A percentile compares a stretch with the other conserved stretches of the same genome.
Conservation (phyloP, 2,797 vertebrate genomes). For the Girardinus metallicus region DNA sequence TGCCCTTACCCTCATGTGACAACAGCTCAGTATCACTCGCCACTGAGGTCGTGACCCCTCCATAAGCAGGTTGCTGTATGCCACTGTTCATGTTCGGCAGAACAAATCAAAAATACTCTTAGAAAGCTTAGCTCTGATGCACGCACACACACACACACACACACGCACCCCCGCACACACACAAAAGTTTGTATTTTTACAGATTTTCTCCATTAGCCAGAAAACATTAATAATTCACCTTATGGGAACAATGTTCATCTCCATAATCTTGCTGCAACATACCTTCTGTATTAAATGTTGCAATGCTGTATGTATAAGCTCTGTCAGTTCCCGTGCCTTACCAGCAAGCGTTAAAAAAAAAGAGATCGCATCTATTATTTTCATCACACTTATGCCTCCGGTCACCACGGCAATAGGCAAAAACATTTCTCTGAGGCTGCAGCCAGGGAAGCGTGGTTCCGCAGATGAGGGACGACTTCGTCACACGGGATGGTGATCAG, state of each 20-base stretch:
- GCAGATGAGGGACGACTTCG: constrained; percentile 42
- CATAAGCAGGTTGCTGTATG: constrained; percentile 23
- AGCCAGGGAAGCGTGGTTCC: constrained; percentile 28
- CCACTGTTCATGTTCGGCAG: constrained; percentile 23
- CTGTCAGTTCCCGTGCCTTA: constrained; percentile 67
- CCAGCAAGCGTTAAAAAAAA: constrained; percentile 53
- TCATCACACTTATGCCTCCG: constrained; percentile 45
- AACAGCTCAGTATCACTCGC: constrained; percentile 49
- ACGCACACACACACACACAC: background rate
- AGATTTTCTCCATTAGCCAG: background rate
- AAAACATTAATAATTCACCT: background rate
- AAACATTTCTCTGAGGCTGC: constrained; percentile 53
- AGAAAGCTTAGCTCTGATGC: background rate
- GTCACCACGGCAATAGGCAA: constrained; percentile 57
- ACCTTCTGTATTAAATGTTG: background rate
- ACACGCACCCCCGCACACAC: background rate
- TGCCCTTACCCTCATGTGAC: constrained; percentile 42
- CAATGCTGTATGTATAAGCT: constrained; percentile 29
- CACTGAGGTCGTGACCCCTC: constrained; percentile 38
- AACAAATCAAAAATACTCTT: background rate
- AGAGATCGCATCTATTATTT: constrained; percentile 66
- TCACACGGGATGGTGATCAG: constrained; percentile 64
- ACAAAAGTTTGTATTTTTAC: background rate
- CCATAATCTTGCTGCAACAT: background rate
- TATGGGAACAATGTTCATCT: background rate